Base-by-base conservation (phyloP, 2,113 vertebrate genomes). In the Sander lucioperca region DNA sequence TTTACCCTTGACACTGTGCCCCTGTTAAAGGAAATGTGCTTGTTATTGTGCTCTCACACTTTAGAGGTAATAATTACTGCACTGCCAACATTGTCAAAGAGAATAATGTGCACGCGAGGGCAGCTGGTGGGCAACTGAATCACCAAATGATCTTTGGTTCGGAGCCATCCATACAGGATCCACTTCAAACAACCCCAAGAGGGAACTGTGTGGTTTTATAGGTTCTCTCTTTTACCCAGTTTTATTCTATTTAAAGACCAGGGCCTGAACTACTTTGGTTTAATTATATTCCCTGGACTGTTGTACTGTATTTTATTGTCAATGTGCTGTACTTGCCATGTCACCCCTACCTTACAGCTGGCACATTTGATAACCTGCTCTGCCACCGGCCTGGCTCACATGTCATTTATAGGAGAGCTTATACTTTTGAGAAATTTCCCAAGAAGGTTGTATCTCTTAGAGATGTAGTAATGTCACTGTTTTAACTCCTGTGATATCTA, bases 11-110 rank as follows among this genome's bases (percentile, higher is more conserved):
- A 86, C 87, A 80, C 64, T 3, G 45, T 85, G 72, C 23, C 79
- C 63, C 66, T 51, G 79, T 84, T 68, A 45, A 79, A 84, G 77
- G 74, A 89, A 91, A 73, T 79, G 62, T 56, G 51, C 81, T 87
- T 90, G 85, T 92, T 91, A 73, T 88, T 80, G 77, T 84, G 75
- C 75, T 70, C 51, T 82, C 66, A 79, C 77, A 77, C 86, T 70
- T 81, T 10, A 65, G 57, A 85, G 88, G 84, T 91, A 93, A 92
- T 90, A 77, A 91, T 92, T 92, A 91, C 69, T 87, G 77, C 25
- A 39, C 47, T 72, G 88, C 81, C 80, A 70, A 68, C 67, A 61
- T 57, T 77, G 57, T 58, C 21, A 51, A 53, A 79, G 23, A 53
- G 69, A 86, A 58, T 76, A 47, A 25, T 82, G 30, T 79, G 74